Base-by-base conservation (phyloP, 2,113 vertebrate species). In the Puffinus mauretanicus region DNA sequence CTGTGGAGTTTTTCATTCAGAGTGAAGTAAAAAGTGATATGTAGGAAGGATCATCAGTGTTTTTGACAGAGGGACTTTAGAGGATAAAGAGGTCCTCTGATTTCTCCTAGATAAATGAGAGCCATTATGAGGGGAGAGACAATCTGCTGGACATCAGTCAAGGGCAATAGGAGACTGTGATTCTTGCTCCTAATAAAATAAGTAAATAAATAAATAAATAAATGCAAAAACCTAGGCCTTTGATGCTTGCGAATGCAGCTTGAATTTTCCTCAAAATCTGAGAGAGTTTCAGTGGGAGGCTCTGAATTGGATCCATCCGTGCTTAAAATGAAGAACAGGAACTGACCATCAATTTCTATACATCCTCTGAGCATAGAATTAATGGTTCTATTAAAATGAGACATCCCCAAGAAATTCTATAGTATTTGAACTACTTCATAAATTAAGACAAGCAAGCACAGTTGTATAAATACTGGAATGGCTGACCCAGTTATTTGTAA, bases 301-400 rank as follows among this genome's bases (percentile, higher is more conserved):
- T 87, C 40, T 91, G 83, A 92, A 64, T 1, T 84, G 20, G 5
- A 87, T 86, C 52, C 6, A 16, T 86, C 52, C 84, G 65, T 79
- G 38, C 66, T 95, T 87, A 94, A 94, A 95, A 82, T 47, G 40
- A 94, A 57, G 70, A 94, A 80, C 73, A 93, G 62, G 70, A 94
- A 62, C 49, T 91, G 64, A 55, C 29, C 24, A 13, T 86, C 82
- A 94, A 66, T 95, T 95, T 95, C 78, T 70, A 73, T 80, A 82
- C 70, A 95, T 87, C 66, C 84, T 91, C 73, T 81, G 93, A 88
- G 91, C 58, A 84, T 10, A 85, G 47, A 93, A 97, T 94, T 94
- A 93, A 94, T 93, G 75, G 64, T 70, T 94, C 34, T 73, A 89
- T 96, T 93, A 92, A 96, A 95, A 94, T 67, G 83, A 96, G 88